Base-by-base conservation (phyloP, 1,140 invertebrate genomes). In the Drosophila santomea region DNA sequence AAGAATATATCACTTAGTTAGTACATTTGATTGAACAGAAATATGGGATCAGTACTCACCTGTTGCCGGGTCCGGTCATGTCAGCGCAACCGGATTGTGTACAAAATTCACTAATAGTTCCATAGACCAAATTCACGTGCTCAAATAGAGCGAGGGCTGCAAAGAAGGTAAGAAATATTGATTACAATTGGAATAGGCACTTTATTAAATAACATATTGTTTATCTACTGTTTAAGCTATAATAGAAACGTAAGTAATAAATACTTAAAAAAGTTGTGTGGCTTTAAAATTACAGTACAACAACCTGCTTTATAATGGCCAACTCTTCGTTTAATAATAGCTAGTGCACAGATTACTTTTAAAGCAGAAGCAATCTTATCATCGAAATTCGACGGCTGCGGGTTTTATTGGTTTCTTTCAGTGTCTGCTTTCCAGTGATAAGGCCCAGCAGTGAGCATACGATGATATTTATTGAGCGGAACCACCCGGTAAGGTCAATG, bases 91-190 rank as follows among this genome's bases (percentile, higher is more conserved):
- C 95, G 74, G 96, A 96, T 93, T 96, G 95, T 74, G 98, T 99
- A 95, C 98, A 99, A 95, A 98, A 99, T 95, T 99, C 98, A 80
- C 97, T 98, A 93, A 99, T 96, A 64, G 98, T 97, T 92, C 98
- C 98, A 94, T 99, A 99, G 82, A 99, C 95, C 93, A 99, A 95
- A 94, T 99, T 99, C 77, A 99, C 97, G 93, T 99, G 98, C 93
- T 99, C 98, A 93, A 99, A 99, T 93, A 99, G 97, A 94, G 98
- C 97, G 93, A 99, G 95, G 57, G 98, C 97, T 98, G 94, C n/a
- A 94, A 62, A 0, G 56, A n/a, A 35, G 28, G 2, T 4, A 15
- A 17, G 2, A 50, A 11, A 17, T 28, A 38, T 39, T 39, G 4
- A 39, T 32, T 32, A 25, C 4, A 4, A 20, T 20, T 20, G 20